Evolutionary conservation across 2,113 vertebrate species (phyloP), one percentile per base, ranked within the genome.

Genomic region (Gallinago undulata): DNA sequence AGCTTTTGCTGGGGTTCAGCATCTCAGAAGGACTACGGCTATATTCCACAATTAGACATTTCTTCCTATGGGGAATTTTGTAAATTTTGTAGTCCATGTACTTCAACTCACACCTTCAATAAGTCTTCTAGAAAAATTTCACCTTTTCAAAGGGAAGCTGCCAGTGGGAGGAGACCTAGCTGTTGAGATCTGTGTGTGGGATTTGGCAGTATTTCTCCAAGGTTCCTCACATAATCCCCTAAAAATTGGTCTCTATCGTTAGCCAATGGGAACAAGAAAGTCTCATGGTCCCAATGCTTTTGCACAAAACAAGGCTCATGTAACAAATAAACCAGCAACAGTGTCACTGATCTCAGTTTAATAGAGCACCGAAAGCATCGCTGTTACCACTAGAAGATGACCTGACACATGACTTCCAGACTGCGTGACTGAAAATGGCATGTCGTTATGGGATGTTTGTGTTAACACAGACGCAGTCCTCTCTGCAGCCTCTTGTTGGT

Each of bases 401-500:
- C 24, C 30, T 33, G 48, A 37, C 1, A 0, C 10, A 4, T 3
- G 14, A 30, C 11, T 77, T 81, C 0, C 4, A 72, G 53, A 7
- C 25, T 18, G 23, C 12, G 27, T 27, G 41, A n/a, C 60, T 27
- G 4, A 31, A 66, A 83, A 31, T 14, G 13, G 6, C 8, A 10
- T 11, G 4, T 39, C 24, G 23, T 1, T 51, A 79, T 30, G 30
- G 5, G 6, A 30, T 48, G 22, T 23, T n/a, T 51, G 23, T 74
- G 48, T 0, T 1, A 83, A 59, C 43, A 41, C 0, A 0, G 23
- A 13, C 9, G 11, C 19, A 37, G 45, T 7, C 21, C 21, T 48
- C 6, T 2, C 33, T 53, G 35, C 1, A 14, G 21, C n/a, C 28
- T 84, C 43, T 30, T 60, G 39, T 27, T 23, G 37, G 74, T 13